Percentiles rank a stretch among this genome's conserved stretches.
Conservation (phyloP, 2,113 vertebrate species). For the Corydoras sp. region DNA sequence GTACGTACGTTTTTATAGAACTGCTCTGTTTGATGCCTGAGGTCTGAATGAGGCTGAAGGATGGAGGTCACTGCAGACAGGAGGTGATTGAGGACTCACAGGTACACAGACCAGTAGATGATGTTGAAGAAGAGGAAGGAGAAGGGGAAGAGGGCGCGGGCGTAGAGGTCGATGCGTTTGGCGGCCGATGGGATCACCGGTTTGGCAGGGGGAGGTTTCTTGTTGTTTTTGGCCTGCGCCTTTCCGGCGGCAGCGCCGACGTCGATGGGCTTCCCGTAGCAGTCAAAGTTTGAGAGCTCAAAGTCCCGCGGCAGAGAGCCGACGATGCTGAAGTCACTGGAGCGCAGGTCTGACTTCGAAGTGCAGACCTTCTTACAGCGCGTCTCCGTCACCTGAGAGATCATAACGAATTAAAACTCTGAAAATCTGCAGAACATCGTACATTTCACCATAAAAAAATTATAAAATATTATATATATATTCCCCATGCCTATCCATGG, state of each 20-base stretch:
- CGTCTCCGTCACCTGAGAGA: conserved; percentile 83
- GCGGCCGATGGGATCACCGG: conserved; percentile 94
- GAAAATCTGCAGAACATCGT: too few species aligned
- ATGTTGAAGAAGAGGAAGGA: conserved; percentile 98
- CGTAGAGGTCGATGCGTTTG: conserved; percentile 90
- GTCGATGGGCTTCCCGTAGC: conserved; percentile 94
- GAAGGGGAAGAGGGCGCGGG: conserved; percentile 94
- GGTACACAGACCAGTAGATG: conserved; percentile 97
- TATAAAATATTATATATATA: too few species aligned
- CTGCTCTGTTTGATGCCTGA: conserved; percentile 32
- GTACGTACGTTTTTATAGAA: conserved; percentile 11
- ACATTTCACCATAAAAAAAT: too few species aligned
- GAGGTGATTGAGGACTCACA: conserved; percentile 66
- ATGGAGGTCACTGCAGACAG: neutral
- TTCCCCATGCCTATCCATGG: too few species aligned
- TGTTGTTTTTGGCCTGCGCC: conserved; percentile 85
- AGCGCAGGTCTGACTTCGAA: conserved; percentile 94
- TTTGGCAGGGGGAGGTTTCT: conserved; percentile 88
- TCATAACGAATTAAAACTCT: neutral
- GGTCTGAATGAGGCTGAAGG: neutral
- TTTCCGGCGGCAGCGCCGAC: conserved; percentile 75
- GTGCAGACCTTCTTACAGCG: conserved; percentile 98
- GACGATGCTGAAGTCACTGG: conserved; percentile 98
- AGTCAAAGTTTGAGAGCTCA: conserved; percentile 97
- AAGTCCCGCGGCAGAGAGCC: conserved; percentile 97